Evolutionary conservation across 53 echinoderm and acorn worm genomes (phyloP).

Genomic region (Paracentrotus lividus): DNA sequence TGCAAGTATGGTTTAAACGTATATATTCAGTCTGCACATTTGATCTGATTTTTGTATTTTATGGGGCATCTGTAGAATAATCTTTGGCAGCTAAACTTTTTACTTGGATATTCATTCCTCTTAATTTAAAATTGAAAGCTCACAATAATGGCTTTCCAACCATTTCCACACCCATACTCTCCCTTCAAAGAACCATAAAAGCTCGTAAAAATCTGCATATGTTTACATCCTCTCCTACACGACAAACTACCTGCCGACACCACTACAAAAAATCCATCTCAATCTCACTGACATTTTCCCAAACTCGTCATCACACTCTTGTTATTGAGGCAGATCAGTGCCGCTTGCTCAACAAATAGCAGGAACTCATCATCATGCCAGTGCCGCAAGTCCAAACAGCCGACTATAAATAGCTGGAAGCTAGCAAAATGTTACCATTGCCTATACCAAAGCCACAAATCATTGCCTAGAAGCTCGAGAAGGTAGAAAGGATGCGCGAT

Average conservation of each 20-base stretch:
- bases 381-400: constrained; percentile 9
- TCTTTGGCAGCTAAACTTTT: too few species aligned
- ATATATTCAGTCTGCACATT: too few species aligned
- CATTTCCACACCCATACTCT: too few species aligned
- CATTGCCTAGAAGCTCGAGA: neutral
- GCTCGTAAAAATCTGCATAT: neutral
- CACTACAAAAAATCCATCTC: neutral
- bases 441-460: constrained; percentile 42
- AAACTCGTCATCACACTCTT: neutral
- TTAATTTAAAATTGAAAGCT: too few species aligned
- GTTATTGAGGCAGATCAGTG: constrained; percentile 48
- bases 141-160: too few species aligned
- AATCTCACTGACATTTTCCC: neutral
- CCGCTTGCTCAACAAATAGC: constrained; percentile 48
- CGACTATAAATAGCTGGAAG: constrained; percentile 35
- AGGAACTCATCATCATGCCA: constrained; percentile 29
- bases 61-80: too few species aligned
- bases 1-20: too few species aligned
- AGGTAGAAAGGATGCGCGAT: too few species aligned
- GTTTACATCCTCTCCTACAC: neutral
- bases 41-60: too few species aligned
- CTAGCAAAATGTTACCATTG: constrained; percentile 35
- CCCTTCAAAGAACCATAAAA: too few species aligned
- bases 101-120: too few species aligned
- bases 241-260: neutral